Evolutionary conservation across 2,888 invertebrate species (phyloP), one percentile per base, ranked within the genome.

Genomic region (Lasiommata megera): DNA sequence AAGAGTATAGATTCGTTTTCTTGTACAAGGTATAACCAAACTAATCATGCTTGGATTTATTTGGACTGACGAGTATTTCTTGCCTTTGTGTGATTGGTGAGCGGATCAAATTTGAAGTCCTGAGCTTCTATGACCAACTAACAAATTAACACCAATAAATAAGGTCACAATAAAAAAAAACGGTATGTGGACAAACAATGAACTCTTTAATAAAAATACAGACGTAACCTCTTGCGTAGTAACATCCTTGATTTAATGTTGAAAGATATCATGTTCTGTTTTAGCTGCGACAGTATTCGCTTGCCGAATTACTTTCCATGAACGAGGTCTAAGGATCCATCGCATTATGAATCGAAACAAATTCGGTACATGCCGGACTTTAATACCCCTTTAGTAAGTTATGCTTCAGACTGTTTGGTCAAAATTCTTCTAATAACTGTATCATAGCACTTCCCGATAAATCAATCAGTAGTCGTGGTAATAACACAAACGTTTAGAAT

Each of bases 201-300:
- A 18, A 2, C 9, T 8, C 11, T 29, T 48, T 8, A 8, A 7
- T 7, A 31, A 6, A 36, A 17, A 41, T 18, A 12, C 23, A 12
- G 9, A 12, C 18, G n/a, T 36, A 50, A 37, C n/a, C 23, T 37
- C 16, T 28, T 16, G 40, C 2, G 7, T 31, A n/a, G 1, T 14
- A 23, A 34, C 23, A 44, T 12, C n/a, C 14, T 23, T 28, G 31
- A 44, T 56, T 14, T 9, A 56, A 43, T 56, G 41, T 38, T 60
- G 55, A 63, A 55, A 48, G 46, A 69, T 70, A 72, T 59, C 70
- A 72, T 85, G 86, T 66, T 88, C 82, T 89, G 82, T 90, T 90
- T 84, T 90, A 90, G 90, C 86, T 75, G 74, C 83, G 84, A 74
- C 89, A 89, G 84, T 88, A 77, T 81, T 79, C 88, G 76, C 86